These are phyloP conservation scores for Haemorhous mexicanus DNA, from an alignment of 2,113 vertebrate species.

Conservation along the genomic window DNA sequence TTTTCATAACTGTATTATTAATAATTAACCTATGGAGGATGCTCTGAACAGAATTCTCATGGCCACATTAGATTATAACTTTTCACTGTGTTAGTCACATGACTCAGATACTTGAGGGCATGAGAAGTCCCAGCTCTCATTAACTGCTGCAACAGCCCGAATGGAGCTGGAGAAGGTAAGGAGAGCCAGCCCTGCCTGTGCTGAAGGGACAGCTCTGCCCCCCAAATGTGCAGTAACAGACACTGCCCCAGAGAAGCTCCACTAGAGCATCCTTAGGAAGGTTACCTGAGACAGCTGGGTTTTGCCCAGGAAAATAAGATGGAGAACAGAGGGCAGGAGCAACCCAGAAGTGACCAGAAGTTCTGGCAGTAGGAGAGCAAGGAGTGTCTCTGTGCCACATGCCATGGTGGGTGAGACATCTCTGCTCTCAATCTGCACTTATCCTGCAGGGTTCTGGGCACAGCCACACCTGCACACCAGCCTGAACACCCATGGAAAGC, in stretches of 20 bases:
- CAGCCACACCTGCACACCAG: not conserved
- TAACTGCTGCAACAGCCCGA: not conserved
- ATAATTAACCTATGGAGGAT: constrained; percentile 75
- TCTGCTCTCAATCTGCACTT: not conserved
- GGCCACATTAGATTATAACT: constrained; percentile 59
- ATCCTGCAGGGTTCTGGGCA: too few relatives aligned
- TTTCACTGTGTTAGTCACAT: constrained; percentile 18
- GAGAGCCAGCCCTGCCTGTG: not conserved
- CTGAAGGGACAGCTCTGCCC: not conserved
- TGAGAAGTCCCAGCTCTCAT: not conserved
- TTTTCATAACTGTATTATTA: constrained; percentile 70
- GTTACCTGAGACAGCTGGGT: not conserved
- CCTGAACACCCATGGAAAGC: not conserved
- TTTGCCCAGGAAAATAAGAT: not conserved
- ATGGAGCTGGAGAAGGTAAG: not conserved
- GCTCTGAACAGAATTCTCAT: constrained; percentile 52
- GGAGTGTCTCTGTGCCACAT: fast-evolving
- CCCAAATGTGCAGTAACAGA: not conserved
- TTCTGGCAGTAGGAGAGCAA: not conserved
- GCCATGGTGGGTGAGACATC: fast-evolving
- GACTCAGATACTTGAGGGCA: not conserved
- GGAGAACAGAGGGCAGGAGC: not conserved
- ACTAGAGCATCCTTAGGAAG: not conserved
- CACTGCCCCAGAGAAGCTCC: too few relatives aligned
- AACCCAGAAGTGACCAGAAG: not conserved